Conservation (phyloP, 2,113 vertebrate genomes). For the Hiodon tergisus region DNA sequence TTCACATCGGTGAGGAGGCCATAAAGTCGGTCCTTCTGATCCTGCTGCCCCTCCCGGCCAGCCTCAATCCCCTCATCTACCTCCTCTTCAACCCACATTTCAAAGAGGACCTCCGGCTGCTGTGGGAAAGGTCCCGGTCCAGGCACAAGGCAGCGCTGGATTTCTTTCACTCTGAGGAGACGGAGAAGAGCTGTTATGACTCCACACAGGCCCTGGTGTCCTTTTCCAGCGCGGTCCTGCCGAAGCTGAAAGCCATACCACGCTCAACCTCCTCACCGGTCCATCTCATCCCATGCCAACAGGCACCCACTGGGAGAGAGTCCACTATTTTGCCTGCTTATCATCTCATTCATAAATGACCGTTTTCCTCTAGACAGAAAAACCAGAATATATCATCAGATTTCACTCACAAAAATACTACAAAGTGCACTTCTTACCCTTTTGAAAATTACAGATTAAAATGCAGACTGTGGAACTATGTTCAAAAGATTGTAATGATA, state of each 20-base stretch:
- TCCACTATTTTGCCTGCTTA: conserved; percentile 51
- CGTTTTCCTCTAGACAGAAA: conserved; percentile 33
- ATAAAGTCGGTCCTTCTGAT: conserved; percentile 82
- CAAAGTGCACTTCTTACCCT: background rate
- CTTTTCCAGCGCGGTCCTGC: conserved; percentile 53
- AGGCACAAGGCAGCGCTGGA: conserved; percentile 55
- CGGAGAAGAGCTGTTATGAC: conserved; percentile 85
- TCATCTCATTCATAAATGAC: conserved; percentile 54
- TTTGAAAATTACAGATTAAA: background rate
- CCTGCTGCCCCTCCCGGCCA: conserved; percentile 82
- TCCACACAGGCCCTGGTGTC: conserved; percentile 78
- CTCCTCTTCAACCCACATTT: conserved; percentile 80
- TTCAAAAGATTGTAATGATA: background rate
- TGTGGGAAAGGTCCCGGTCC: conserved; percentile 58
- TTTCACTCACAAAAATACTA: background rate
- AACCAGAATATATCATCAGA: conserved; percentile 24
- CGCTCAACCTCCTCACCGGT: conserved; percentile 51
- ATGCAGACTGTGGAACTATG: background rate
- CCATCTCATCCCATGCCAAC: conserved; percentile 71
- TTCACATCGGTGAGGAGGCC: conserved; percentile 80
- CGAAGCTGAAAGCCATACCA: conserved; percentile 39
- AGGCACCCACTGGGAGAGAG: conserved; percentile 47
- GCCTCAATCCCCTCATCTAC: conserved; percentile 89
- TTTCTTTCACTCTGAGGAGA: conserved; percentile 62
- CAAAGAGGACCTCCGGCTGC: conserved; percentile 74